phyloP scores from a whole-genome alignment of 1,140 invertebrate species.

The Meloidogyne chitwoodi region DNA sequence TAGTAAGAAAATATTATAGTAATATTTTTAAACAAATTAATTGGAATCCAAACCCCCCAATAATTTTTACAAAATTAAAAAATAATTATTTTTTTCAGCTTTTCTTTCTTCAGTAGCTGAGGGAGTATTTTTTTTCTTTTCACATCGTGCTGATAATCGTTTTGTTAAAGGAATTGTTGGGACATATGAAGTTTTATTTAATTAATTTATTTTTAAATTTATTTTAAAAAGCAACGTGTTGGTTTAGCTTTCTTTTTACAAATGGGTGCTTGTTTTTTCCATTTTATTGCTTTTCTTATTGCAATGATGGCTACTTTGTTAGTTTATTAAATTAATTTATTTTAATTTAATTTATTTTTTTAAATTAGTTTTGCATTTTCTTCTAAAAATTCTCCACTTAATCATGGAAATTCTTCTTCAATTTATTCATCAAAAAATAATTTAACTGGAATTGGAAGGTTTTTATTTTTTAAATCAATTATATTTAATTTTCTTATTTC shows the following conservation, averaged over 20 bases:
- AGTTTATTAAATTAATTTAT: background rate
- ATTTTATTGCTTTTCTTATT: slow-evolving; percentile 57
- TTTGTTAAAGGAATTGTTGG: slow-evolving; percentile 60
- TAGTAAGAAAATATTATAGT: slow-evolving; percentile 27
- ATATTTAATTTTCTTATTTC: no score
- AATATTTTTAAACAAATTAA: background rate
- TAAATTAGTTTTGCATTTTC: slow-evolving; percentile 44
- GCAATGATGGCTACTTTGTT: slow-evolving; percentile 53
- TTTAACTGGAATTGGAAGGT: slow-evolving; percentile 58
- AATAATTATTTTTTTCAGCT: slow-evolving; percentile 46
- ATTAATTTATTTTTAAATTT: background rate
- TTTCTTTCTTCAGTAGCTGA: slow-evolving; percentile 55
- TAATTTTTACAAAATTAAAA: no score
- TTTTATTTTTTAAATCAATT: no score
- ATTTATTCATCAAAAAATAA: slow-evolving; percentile 52
- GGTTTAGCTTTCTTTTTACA: slow-evolving; percentile 57
- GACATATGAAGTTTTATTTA: slow-evolving; percentile 51
- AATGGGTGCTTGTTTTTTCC: slow-evolving; percentile 57
- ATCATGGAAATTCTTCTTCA: slow-evolving; percentile 46
- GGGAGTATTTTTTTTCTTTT: slow-evolving; percentile 59
- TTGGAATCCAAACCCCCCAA: no score
- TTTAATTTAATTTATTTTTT: background rate
- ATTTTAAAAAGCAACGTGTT: slow-evolving; percentile 46
- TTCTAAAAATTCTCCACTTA: slow-evolving; percentile 43
- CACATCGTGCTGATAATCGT: slow-evolving; percentile 57